Evolutionary conservation across 2,113 vertebrate species (phyloP), one percentile per base, ranked within the genome.

Genomic region (Spilogale gracilis): DNA sequence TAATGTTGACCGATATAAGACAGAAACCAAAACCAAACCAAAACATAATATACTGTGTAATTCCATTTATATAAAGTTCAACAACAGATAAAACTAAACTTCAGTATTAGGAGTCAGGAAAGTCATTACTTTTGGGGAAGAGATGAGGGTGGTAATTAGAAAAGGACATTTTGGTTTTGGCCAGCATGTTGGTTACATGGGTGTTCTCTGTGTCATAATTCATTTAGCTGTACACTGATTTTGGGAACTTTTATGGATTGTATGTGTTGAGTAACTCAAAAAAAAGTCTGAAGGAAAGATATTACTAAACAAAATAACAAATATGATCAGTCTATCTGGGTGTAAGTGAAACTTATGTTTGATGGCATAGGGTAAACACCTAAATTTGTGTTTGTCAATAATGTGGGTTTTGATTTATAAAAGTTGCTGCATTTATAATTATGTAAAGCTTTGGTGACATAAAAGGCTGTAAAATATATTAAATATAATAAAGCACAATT

Each of bases 401-500:
- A 85, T 12, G 32, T 56, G 25, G 56, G 10, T 95, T 96, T 96
- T 60, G 25, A 85, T 52, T 61, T 12, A 79, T 38, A 67, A 86
- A 91, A 90, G 38, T 38, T 87, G 71, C 16, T 87, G 21, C 58
- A 84, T 14, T 78, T 87, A 69, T 69, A 90, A 93, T 4, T 79
- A 13, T 48, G n/a, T 43, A 92, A 73, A 78, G 14, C 16, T 88
- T 89, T 52, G 92, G 50, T 93, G 45, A 95, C n/a, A 92, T 87
- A 65, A 5, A 91, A 91, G 9, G 13, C 9, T 91, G 14, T 25
- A 96, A 94, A 90, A 78, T 2, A 73, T n/a, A 96, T 61, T 60
- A 65, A 78, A 92, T 52, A 60, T 60, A 93, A 82, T 67, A 73
- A 78, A 91, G 48, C 50, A 95, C 13, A 95, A 80, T 73, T 91